These are phyloP conservation scores for Furcifer pardalis DNA, from an alignment of 2,797 vertebrate species.

Conservation along the genomic window DNA sequence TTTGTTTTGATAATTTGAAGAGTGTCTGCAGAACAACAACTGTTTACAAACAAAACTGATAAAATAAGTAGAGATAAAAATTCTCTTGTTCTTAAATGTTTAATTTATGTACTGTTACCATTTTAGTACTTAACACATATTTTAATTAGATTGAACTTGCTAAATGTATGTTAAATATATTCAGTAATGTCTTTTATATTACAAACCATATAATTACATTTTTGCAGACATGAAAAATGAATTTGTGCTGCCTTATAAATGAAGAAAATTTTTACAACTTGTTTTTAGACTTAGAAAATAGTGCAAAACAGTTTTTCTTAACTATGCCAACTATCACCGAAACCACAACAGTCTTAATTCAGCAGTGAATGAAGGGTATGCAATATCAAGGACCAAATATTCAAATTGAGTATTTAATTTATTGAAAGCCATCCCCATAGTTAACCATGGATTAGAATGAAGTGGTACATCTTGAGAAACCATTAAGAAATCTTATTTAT, in stretches of 20 bases:
- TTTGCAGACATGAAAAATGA: conserved; percentile 75
- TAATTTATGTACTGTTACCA: conserved; percentile 63
- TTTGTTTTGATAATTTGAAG: conserved; percentile 36
- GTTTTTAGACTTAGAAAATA: conserved; percentile 74
- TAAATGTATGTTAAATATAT: conserved; percentile 70
- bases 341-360: conserved; percentile 63
- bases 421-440: conserved; percentile 14
- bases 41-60: conserved; percentile 45
- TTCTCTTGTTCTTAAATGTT: conserved; percentile 51
- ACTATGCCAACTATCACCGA: conserved; percentile 29
- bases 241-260: conserved; percentile 75
- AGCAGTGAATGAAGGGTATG: conserved; percentile 59
- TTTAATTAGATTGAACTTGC: conserved; percentile 74
- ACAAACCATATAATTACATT: conserved; percentile 73
- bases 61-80: conserved; percentile 59
- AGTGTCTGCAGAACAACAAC: conserved; percentile 22
- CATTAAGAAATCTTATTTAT: background rate
- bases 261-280: conserved; percentile 74
- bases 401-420: conserved; percentile 59
- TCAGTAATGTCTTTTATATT: conserved; percentile 71
- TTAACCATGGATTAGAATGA: background rate
- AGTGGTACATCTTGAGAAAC: conserved; percentile 6
- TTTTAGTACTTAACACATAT: conserved; percentile 64
- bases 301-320: conserved; percentile 60
- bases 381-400: conserved; percentile 48